A percentile compares a stretch with the other conserved stretches of the same genome.
phyloP scores from a whole-genome alignment of 2,797 vertebrate species.

The Meriones psammophilus region DNA sequence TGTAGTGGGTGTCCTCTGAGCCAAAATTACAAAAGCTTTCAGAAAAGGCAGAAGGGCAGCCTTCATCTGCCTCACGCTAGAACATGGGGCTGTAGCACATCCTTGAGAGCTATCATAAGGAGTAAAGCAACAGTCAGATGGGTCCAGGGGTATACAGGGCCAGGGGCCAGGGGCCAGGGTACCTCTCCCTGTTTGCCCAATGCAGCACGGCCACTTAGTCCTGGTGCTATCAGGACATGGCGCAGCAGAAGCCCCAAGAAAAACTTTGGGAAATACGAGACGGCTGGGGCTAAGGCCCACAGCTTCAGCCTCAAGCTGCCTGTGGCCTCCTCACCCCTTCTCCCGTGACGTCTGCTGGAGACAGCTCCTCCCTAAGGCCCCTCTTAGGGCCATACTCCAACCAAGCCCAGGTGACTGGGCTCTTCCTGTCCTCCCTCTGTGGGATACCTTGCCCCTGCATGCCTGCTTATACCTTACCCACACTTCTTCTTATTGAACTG shows the following conservation, averaged over 20 bases:
- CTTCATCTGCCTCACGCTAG: neutral
- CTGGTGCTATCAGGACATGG: neutral
- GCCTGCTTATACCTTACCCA: conserved; percentile 3
- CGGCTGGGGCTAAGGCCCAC: neutral
- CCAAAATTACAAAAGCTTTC: neutral
- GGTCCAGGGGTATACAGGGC: neutral
- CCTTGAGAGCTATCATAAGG: neutral
- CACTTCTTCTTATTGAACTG: neutral
- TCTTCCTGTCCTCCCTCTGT: neutral
- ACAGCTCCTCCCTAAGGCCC: neutral
- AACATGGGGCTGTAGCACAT: neutral
- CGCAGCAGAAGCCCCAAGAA: neutral
- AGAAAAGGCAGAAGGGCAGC: neutral
- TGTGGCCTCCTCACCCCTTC: neutral
- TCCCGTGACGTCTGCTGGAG: neutral
- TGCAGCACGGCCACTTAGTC: neutral
- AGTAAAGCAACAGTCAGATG: neutral
- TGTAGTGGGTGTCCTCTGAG: neutral
- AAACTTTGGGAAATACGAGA: neutral
- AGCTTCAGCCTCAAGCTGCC: neutral
- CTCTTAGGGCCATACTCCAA: neutral
- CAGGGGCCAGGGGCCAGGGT: neutral
- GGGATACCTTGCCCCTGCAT: neutral
- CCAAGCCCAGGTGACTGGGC: neutral
- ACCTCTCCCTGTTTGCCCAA: neutral